Evolutionary conservation across 2,888 invertebrate species (phyloP).

Genomic region (Campaea margaritaria): DNA sequence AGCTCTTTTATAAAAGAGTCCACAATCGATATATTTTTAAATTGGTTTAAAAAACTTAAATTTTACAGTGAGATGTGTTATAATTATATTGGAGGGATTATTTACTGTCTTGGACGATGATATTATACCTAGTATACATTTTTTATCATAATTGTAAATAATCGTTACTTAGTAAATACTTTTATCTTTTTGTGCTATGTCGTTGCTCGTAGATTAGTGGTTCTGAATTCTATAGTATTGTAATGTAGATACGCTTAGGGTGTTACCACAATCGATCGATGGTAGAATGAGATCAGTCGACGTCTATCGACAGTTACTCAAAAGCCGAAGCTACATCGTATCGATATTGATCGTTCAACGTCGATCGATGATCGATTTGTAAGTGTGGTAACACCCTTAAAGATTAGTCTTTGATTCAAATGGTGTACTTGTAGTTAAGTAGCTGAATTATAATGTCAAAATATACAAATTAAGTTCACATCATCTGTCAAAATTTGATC

Average conservation of each 20-base stretch:
- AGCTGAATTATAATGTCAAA: no score
- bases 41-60: conserved; percentile 26
- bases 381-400: no score
- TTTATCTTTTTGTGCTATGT: conserved; percentile 3
- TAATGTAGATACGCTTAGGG: no score
- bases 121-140: conserved; percentile 14
- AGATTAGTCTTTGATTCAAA: no score
- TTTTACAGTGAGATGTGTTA: conserved; percentile 13
- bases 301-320: no score
- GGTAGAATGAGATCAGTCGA: neutral
- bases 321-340: no score
- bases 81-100: conserved; percentile 27
- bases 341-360: no score
- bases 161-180: conserved; percentile 26
- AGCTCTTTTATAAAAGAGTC: neutral
- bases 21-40: conserved; percentile 7
- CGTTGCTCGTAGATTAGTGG: neutral
- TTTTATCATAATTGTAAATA: conserved; percentile 31
- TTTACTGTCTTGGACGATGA: conserved; percentile 25
- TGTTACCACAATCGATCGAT: no score
- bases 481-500: no score
- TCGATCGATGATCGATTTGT: no score
- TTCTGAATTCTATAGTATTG: neutral
- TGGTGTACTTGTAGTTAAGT: no score
- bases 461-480: no score